Percentiles rank a stretch among this genome's conserved stretches.
These are phyloP conservation scores for Drepana arcuata DNA, from an alignment of 1,140 invertebrate species.

Conservation along the genomic window DNA sequence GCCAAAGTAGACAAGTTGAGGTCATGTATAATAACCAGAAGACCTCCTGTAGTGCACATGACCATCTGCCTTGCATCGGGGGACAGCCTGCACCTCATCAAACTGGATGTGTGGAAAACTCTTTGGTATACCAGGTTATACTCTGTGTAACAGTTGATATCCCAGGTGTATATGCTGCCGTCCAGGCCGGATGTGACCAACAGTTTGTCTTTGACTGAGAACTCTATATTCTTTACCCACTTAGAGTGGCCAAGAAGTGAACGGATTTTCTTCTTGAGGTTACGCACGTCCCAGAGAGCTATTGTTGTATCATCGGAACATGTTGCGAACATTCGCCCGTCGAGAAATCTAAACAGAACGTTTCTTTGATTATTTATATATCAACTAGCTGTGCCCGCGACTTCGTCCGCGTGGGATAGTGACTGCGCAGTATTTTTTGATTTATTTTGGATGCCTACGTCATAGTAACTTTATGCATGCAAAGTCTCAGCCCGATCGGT, in stretches of 20 bases:
- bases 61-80: slow-evolving; percentile 91
- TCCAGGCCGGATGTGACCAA: slow-evolving; percentile 94
- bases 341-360: slow-evolving; percentile 80
- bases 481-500: no score
- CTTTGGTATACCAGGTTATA: slow-evolving; percentile 83
- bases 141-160: slow-evolving; percentile 90
- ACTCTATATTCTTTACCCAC: slow-evolving; percentile 98
- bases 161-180: slow-evolving; percentile 95
- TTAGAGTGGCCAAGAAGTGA: slow-evolving; percentile 90
- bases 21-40: slow-evolving; percentile 92
- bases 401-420: no score
- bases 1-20: slow-evolving; percentile 85
- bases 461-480: no score
- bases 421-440: no score
- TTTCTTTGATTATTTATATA: neutral
- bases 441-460: no score
- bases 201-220: slow-evolving; percentile 87
- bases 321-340: slow-evolving; percentile 90
- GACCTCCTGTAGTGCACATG: slow-evolving; percentile 91
- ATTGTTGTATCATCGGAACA: slow-evolving; percentile 95
- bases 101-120: slow-evolving; percentile 86
- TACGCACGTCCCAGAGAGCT: slow-evolving; percentile 92
- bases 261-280: slow-evolving; percentile 83
- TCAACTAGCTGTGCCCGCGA: no score
- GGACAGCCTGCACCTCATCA: slow-evolving; percentile 91